phyloP scores from a whole-genome alignment of 2,888 invertebrate genomes.

The Rhagonycha fulva region DNA sequence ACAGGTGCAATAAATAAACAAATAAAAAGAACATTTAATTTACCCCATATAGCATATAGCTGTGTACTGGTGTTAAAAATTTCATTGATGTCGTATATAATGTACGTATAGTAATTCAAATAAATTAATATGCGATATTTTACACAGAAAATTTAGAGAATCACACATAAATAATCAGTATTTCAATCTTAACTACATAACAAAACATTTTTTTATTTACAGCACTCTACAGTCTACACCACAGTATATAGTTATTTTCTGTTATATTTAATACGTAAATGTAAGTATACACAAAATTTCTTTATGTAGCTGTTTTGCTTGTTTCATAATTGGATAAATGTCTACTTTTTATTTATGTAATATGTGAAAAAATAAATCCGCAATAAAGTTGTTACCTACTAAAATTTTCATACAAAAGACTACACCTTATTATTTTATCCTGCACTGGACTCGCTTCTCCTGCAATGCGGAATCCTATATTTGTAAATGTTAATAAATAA shows the following conservation, averaged over 20 bases:
- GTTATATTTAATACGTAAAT: not conserved
- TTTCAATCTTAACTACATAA: not conserved
- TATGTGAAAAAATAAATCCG: not conserved
- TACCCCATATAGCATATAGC: not conserved
- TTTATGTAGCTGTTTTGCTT: not conserved
- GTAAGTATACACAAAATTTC: not conserved
- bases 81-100: not conserved
- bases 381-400: not conserved
- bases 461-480: not conserved
- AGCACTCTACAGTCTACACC: not conserved
- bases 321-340: not conserved
- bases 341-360: not conserved
- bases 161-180: not conserved
- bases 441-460: not conserved
- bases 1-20: constrained; percentile 9
- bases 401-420: not conserved
- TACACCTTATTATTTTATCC: not conserved
- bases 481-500: not conserved
- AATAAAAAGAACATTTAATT: constrained; percentile 2
- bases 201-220: not conserved
- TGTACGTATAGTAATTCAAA: not conserved
- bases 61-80: not conserved
- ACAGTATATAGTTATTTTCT: not conserved
- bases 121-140: not conserved
- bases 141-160: not conserved